Evolutionary conservation across 2,888 invertebrate genomes (phyloP).

Genomic region (Drosophila prolongata): DNA sequence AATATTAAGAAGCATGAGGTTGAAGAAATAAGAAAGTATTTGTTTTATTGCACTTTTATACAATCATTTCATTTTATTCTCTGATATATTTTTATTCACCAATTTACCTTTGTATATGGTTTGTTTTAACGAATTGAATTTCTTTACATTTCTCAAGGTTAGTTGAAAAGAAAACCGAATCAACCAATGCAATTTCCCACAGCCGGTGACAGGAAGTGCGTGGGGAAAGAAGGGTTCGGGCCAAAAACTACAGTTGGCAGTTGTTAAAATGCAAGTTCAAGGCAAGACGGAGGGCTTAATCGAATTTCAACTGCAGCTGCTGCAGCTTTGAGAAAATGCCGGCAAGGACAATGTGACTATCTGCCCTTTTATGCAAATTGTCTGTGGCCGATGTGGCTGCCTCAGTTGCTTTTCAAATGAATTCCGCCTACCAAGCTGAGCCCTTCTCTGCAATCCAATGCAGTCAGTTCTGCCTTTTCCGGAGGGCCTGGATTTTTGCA

Average conservation of each 20-base stretch:
- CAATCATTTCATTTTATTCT: too few species aligned
- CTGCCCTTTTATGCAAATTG: slow-evolving; percentile 69
- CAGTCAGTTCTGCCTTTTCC: too few species aligned
- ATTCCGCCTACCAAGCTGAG: not conserved
- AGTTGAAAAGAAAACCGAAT: slow-evolving; percentile 5
- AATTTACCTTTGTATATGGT: not conserved
- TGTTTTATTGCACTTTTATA: too few species aligned
- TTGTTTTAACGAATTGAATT: slow-evolving; percentile 9
- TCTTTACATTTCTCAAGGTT: slow-evolving; percentile 2
- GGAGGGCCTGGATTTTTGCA: too few species aligned
- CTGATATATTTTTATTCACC: not conserved
- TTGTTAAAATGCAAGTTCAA: slow-evolving; percentile 32
- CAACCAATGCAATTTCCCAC: slow-evolving; percentile 17
- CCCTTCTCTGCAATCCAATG: not conserved
- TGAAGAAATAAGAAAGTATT: too few species aligned
- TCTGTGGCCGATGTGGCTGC: slow-evolving; percentile 60
- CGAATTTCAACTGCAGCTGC: slow-evolving; percentile 54
- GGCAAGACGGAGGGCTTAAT: slow-evolving; percentile 49
- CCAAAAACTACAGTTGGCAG: slow-evolving; percentile 9
- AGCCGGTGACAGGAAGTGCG: not conserved
- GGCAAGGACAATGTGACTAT: slow-evolving; percentile 57
- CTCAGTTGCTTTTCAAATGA: slow-evolving; percentile 1
- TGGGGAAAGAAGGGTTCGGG: too few species aligned
- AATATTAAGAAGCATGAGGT: too few species aligned
- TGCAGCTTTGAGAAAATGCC: slow-evolving; percentile 11